phyloP scores from a whole-genome alignment of 2,888 invertebrate genomes.

The Drosophila mimetica region DNA sequence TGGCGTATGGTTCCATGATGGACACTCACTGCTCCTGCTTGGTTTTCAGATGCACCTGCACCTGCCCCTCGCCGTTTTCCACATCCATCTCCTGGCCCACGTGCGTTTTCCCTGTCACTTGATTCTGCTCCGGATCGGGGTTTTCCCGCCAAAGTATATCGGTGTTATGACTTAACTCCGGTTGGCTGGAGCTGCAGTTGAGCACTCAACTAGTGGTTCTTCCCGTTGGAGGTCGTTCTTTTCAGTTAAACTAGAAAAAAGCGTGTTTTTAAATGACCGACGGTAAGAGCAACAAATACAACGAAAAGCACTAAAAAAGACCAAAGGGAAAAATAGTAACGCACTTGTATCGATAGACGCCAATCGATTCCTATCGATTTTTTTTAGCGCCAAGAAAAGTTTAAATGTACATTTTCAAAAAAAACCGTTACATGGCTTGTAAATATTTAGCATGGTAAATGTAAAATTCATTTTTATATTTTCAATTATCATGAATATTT shows the following conservation, averaged over 20 bases:
- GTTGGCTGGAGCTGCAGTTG: neutral
- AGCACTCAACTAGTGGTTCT: neutral
- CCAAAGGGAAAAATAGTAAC: neutral
- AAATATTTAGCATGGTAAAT: no score
- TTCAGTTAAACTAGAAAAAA: neutral
- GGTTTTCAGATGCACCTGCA: constrained; percentile 91
- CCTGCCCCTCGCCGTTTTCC: constrained; percentile 86
- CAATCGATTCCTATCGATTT: neutral
- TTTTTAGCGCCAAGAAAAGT: neutral
- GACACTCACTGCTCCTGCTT: constrained; percentile 91
- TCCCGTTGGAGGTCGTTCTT: no score
- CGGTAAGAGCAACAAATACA: constrained; percentile 10
- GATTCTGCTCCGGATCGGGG: no score
- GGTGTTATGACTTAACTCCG: neutral
- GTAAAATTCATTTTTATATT: neutral
- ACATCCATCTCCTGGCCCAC: constrained; percentile 77
- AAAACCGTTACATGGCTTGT: neutral
- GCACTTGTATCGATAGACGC: neutral
- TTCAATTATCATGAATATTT: neutral
- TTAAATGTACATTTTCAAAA: neutral
- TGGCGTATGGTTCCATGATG: no score
- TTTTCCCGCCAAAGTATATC: neutral
- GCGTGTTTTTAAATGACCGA: constrained; percentile 28
- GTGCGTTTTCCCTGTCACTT: constrained; percentile 57
- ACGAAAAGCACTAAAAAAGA: constrained; percentile 1